Conservation (phyloP, 2,888 invertebrate species). For the Sphinx pinastri region DNA sequence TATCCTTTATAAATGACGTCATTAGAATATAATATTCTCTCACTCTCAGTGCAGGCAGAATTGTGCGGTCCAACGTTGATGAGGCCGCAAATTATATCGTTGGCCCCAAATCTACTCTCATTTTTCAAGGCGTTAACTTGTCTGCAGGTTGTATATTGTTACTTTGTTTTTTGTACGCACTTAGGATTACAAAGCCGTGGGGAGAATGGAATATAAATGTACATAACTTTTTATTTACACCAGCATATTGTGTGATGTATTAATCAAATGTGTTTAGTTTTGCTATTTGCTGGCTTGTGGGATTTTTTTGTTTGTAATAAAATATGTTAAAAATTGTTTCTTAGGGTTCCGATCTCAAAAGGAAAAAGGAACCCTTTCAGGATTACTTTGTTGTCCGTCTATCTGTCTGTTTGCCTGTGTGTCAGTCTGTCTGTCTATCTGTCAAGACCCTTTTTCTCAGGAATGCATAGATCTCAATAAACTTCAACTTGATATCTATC, state of each 20-base stretch:
- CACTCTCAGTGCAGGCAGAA: conserved; percentile 34
- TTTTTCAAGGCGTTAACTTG: conserved; percentile 25
- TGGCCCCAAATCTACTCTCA: conserved; percentile 31
- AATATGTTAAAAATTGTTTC: no score
- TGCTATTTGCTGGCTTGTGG: not conserved
- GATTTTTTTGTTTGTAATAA: not conserved
- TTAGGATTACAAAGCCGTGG: conserved; percentile 17
- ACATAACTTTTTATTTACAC: conserved; percentile 13
- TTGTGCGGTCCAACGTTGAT: conserved; percentile 38
- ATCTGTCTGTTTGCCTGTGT: no score
- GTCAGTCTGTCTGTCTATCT: no score
- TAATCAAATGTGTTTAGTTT: conserved; percentile 4
- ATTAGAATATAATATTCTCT: conserved; percentile 39
- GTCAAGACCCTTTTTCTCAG: no score
- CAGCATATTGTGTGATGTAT: conserved; percentile 4
- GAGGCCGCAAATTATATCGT: conserved; percentile 40
- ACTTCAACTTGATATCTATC: no score
- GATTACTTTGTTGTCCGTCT: no score
- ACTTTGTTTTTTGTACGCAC: conserved; percentile 23
- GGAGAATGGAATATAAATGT: conserved; percentile 23
- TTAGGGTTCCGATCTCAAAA: no score
- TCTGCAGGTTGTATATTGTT: conserved; percentile 21
- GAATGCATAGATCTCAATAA: no score
- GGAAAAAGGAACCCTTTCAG: no score
- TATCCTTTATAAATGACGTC: conserved; percentile 37